Conservation (phyloP, 2,797 vertebrate genomes). For the Platyrinchus mystaceus region DNA sequence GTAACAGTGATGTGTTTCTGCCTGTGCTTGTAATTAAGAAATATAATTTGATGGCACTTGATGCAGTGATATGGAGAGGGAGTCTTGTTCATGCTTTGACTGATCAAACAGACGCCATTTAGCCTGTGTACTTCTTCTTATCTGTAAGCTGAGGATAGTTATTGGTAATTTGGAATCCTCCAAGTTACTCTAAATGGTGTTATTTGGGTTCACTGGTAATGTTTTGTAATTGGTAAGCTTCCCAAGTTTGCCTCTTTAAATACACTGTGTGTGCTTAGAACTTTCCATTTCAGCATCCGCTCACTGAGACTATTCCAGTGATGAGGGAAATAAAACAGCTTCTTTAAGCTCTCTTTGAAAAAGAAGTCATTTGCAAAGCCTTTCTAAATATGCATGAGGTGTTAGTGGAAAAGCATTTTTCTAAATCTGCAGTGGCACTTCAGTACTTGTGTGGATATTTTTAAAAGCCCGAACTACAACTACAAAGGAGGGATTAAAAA, state of each 20-base stretch:
- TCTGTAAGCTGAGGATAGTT: background rate
- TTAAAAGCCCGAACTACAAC: background rate
- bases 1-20: background rate
- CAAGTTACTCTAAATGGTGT: background rate
- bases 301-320: background rate
- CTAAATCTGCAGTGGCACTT: background rate
- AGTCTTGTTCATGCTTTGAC: background rate
- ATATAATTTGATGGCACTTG: background rate
- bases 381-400: conserved; percentile 11
- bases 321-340: background rate
- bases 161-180: background rate
- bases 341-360: background rate
- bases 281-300: background rate
- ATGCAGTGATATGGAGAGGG: background rate
- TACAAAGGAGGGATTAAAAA: conserved; percentile 11
- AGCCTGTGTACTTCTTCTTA: background rate
- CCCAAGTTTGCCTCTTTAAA: background rate
- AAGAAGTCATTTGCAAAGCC: background rate
- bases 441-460: background rate
- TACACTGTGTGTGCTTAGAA: background rate
- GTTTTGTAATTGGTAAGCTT: conserved; percentile 1
- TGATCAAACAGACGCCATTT: background rate
- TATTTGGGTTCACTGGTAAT: background rate
- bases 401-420: conserved; percentile 1
- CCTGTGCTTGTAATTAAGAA: background rate